These are phyloP conservation scores for Gastracanthus pulcherrimus DNA, from an alignment of 2,888 invertebrate species.

Conservation along the genomic window DNA sequence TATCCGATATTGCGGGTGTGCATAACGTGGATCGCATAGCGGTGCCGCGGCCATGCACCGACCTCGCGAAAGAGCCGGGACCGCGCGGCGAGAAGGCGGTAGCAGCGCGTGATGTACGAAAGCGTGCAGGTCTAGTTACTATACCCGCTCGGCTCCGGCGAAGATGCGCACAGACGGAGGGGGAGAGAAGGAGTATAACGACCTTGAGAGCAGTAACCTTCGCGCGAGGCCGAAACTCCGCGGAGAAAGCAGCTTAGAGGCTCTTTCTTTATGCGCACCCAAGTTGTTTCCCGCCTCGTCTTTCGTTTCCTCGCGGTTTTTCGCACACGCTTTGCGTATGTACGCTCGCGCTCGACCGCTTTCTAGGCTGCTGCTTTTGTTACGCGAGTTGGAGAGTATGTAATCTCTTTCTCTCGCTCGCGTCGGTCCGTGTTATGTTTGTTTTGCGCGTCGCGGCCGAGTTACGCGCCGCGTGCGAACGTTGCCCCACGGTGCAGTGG, in stretches of 20 bases:
- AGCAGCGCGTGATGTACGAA: constrained; percentile 54
- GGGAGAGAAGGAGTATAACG: constrained; percentile 53
- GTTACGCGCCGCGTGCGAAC: not conserved
- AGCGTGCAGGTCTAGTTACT: constrained; percentile 59
- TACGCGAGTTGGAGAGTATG: not conserved
- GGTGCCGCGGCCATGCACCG: no score
- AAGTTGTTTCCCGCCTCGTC: not conserved
- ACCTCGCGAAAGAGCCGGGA: constrained; percentile 25
- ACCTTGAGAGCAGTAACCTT: constrained; percentile 60
- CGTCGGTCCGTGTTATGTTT: not conserved
- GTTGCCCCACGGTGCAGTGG: no score
- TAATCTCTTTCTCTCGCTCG: not conserved
- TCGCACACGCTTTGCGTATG: no score
- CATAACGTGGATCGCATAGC: not conserved
- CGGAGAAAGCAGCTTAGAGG: constrained; percentile 1
- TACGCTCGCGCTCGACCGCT: not conserved
- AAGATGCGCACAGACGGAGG: no score
- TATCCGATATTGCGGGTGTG: not conserved
- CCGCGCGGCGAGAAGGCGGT: constrained; percentile 53
- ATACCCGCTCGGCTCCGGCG: no score
- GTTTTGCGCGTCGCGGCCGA: not conserved
- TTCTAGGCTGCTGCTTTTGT: not conserved
- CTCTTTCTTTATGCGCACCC: no score
- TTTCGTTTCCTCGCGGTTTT: no score
- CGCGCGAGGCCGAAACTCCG: constrained; percentile 13